phyloP scores from a whole-genome alignment of 2,888 invertebrate species.

The Embidobia sp. region DNA sequence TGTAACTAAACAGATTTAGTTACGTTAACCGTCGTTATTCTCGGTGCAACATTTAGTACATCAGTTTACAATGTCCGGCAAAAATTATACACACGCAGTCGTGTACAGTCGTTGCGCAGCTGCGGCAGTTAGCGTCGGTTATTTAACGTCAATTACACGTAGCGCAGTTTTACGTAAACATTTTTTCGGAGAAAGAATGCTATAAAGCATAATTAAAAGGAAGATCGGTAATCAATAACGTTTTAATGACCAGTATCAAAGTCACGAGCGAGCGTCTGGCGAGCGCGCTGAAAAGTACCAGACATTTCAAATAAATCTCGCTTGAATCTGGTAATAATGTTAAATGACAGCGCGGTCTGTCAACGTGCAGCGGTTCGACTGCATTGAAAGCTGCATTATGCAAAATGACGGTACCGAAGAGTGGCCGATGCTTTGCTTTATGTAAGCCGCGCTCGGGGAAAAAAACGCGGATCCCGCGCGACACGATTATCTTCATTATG shows the following conservation, averaged over 20 bases:
- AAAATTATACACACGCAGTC: too few relatives aligned
- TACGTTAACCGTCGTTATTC: too few relatives aligned
- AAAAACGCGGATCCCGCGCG: slow-evolving; percentile 45
- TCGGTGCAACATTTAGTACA: too few relatives aligned
- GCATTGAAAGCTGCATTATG: slow-evolving; percentile 50
- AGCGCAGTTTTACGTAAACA: too few relatives aligned
- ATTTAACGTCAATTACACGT: too few relatives aligned
- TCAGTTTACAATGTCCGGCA: too few relatives aligned
- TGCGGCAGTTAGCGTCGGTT: too few relatives aligned
- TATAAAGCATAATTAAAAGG: slow-evolving; percentile 39
- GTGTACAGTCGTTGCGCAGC: too few relatives aligned
- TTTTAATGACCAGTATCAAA: slow-evolving; percentile 37
- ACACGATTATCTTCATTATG: slow-evolving; percentile 48
- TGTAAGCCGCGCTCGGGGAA: slow-evolving; percentile 37
- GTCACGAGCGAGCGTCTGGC: slow-evolving; percentile 27
- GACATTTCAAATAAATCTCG: slow-evolving; percentile 49
- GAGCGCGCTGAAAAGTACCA: slow-evolving; percentile 43
- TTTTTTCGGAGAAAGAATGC: slow-evolving; percentile 4
- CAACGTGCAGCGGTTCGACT: slow-evolving; percentile 33
- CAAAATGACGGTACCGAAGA: slow-evolving; percentile 52
- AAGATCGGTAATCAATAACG: slow-evolving; percentile 37
- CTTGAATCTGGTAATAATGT: slow-evolving; percentile 50
- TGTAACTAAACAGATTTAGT: too few relatives aligned
- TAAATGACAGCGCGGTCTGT: slow-evolving; percentile 48
- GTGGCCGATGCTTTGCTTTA: slow-evolving; percentile 45